phyloP scores from a whole-genome alignment of 2,113 vertebrate species.

The Pseudopodoces humilis region DNA sequence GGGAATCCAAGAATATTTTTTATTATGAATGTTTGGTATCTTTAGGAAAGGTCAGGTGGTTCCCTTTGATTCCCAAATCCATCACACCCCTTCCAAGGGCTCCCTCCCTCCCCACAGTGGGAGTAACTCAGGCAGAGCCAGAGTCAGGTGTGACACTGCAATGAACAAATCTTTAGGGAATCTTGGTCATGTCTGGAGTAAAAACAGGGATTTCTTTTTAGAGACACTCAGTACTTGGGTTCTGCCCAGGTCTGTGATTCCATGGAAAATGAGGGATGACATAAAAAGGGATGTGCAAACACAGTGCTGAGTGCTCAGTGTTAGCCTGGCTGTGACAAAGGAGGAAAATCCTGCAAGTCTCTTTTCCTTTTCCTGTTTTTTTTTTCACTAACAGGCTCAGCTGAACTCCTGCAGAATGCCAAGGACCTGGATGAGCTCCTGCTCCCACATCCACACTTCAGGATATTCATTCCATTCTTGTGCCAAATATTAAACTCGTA shows the following conservation, averaged over 20 bases:
- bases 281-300: background rate
- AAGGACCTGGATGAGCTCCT: background rate
- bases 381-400: background rate
- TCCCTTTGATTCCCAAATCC: background rate
- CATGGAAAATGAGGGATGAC: background rate
- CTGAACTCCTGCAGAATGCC: background rate
- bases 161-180: background rate
- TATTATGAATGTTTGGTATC: background rate
- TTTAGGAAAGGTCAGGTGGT: background rate
- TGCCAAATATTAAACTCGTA: background rate
- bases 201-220: background rate
- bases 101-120: background rate
- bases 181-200: background rate
- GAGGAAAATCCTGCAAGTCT: background rate
- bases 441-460: background rate
- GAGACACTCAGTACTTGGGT: background rate
- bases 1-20: background rate
- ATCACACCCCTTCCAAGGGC: background rate
- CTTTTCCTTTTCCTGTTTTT: background rate
- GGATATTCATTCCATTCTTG: rapidly evolving
- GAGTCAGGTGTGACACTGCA: background rate
- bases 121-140: background rate
- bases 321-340: background rate
- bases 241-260: background rate
- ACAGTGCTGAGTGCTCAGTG: background rate